phyloP scores from a whole-genome alignment of 2,797 vertebrate genomes.

The Xerus rutilus region DNA sequence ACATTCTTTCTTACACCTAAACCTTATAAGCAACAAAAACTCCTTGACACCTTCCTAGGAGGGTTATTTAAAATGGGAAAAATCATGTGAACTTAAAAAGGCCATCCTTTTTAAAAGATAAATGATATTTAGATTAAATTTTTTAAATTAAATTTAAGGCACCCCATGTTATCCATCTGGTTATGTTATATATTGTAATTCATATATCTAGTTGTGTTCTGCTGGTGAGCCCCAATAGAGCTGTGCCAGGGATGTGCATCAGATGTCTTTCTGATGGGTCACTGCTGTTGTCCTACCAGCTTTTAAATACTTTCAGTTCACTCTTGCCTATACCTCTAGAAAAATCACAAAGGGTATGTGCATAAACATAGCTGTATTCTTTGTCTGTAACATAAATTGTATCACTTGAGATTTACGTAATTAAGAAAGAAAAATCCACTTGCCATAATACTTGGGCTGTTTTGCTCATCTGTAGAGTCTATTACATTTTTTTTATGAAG shows the following conservation, averaged over 20 bases:
- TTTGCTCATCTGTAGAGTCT: not conserved
- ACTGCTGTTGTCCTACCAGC: not conserved
- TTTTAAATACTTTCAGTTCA: not conserved
- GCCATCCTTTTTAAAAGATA: not conserved
- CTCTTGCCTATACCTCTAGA: not conserved
- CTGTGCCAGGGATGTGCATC: not conserved
- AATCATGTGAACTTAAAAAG: not conserved
- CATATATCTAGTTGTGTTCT: not conserved
- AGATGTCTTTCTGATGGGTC: not conserved
- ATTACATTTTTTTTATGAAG: not conserved
- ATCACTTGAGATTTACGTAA: not conserved
- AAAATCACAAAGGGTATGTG: not conserved
- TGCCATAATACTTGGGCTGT: not conserved
- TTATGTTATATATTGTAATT: not conserved
- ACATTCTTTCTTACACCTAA: not conserved
- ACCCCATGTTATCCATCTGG: not conserved
- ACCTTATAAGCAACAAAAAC: constrained; percentile 14
- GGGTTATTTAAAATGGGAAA: constrained; percentile 17
- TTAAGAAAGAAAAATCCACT: not conserved
- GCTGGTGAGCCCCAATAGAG: not conserved
- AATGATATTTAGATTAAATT: not conserved
- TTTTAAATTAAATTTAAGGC: not conserved
- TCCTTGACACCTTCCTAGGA: not conserved
- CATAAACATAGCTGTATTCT: not conserved
- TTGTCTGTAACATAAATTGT: not conserved